These are phyloP conservation scores for Brachionus calyciflorus DNA, from an alignment of 1,140 invertebrate species.

Conservation along the genomic window DNA sequence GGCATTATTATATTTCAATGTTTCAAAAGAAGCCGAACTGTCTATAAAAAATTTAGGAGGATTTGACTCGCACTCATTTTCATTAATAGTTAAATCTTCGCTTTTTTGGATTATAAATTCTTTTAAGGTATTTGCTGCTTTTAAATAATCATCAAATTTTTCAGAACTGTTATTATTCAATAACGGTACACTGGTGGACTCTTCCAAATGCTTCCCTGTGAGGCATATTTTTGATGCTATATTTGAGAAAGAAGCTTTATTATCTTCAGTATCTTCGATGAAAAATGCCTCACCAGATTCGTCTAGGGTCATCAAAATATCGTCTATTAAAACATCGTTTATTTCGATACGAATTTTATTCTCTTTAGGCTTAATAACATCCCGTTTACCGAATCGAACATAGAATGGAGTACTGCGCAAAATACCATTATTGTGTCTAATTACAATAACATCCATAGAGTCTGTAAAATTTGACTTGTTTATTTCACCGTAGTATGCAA, in stretches of 20 bases:
- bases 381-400: constrained; percentile 96
- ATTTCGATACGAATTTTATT: constrained; percentile 99
- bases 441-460: constrained; percentile 96
- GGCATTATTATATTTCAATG: not conserved
- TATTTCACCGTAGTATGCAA: constrained; percentile 15
- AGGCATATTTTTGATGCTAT: not conserved
- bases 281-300: constrained; percentile 98
- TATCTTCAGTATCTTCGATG: constrained; percentile 69
- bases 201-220: not conserved
- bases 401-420: constrained; percentile 96
- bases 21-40: not conserved
- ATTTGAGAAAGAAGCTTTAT: not conserved
- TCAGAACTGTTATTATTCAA: not conserved
- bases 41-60: constrained; percentile 24
- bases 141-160: constrained; percentile 19
- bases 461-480: constrained; percentile 79
- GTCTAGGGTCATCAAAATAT: constrained; percentile 98
- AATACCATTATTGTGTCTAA: constrained; percentile 89
- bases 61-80: not conserved
- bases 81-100: not conserved
- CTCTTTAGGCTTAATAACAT: constrained; percentile 86
- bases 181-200: not conserved
- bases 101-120: not conserved
- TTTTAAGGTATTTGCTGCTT: constrained; percentile 12
- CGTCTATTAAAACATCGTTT: constrained; percentile 85